These are phyloP conservation scores for Tiliacea citrago DNA, from an alignment of 2,888 invertebrate species.

Conservation along the genomic window DNA sequence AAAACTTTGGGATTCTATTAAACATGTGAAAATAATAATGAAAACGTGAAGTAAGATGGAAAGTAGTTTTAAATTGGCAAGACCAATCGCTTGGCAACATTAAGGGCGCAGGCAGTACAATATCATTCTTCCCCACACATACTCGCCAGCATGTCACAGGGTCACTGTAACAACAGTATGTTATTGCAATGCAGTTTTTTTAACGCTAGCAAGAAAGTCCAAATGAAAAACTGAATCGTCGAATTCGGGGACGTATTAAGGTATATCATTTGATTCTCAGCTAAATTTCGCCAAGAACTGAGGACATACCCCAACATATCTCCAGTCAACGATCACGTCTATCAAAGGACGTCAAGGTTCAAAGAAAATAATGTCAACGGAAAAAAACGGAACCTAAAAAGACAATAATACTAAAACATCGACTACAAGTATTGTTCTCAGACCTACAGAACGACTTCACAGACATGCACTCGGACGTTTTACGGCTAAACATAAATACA, in stretches of 20 bases:
- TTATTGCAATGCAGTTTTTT: constrained; percentile 74
- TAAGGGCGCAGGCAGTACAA: constrained; percentile 76
- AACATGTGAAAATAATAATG: constrained; percentile 12
- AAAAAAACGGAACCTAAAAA: constrained; percentile 52
- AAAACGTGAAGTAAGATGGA: constrained; percentile 15
- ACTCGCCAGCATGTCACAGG: constrained; percentile 82
- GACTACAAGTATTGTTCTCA: constrained; percentile 56
- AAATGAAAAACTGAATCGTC: constrained; percentile 47
- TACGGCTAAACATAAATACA: constrained; percentile 70
- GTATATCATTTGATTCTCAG: constrained; percentile 32
- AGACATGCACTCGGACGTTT: constrained; percentile 72
- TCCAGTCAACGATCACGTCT: constrained; percentile 18
- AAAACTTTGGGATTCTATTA: constrained; percentile 17
- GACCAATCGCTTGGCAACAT: constrained; percentile 73
- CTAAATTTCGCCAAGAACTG: constrained; percentile 13
- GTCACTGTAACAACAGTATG: constrained; percentile 64
- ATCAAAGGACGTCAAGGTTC: constrained; percentile 36
- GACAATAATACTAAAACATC: constrained; percentile 59
- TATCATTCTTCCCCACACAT: constrained; percentile 84
- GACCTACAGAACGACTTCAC: constrained; percentile 64
- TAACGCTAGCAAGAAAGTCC: constrained; percentile 77
- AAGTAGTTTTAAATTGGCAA: constrained; percentile 45
- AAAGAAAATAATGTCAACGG: constrained; percentile 32
- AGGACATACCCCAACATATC: constrained; percentile 23
- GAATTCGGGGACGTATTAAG: constrained; percentile 19